These are phyloP conservation scores for Torymus aiolomorphi DNA, from an alignment of 2,888 invertebrate species.

Conservation along the genomic window DNA sequence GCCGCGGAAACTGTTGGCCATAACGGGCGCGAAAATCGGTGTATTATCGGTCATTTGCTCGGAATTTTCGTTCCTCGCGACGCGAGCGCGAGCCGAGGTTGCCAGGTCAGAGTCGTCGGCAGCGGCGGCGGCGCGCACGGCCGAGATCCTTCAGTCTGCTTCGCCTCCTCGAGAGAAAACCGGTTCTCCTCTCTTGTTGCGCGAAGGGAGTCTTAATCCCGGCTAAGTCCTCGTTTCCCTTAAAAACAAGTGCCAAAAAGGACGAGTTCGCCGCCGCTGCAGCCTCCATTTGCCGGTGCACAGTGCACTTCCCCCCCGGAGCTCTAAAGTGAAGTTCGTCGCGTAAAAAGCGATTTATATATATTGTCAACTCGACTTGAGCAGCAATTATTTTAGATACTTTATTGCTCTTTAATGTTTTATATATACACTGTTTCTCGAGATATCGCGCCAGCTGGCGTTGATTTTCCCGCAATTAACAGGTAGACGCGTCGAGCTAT, in stretches of 20 bases:
- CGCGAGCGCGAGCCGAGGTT: not conserved
- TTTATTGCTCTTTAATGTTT: not conserved
- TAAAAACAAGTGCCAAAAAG: slow-evolving; percentile 30
- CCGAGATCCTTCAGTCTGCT: slow-evolving; percentile 11
- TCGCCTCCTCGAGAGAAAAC: slow-evolving; percentile 8
- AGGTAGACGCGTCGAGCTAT: no score
- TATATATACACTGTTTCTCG: no score
- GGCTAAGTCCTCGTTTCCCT: slow-evolving; percentile 32
- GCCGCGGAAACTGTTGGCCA: no score
- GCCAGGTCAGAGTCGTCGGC: not conserved
- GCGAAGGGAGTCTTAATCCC: slow-evolving; percentile 32
- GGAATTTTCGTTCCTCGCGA: slow-evolving; percentile 34
- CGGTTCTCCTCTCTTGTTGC: slow-evolving; percentile 15
- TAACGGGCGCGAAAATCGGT: slow-evolving; percentile 6
- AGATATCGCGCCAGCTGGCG: no score
- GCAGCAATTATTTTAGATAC: not conserved
- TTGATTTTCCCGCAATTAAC: no score
- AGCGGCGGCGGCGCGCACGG: no score
- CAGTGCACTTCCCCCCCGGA: no score
- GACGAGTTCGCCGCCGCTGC: not conserved
- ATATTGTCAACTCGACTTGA: no score
- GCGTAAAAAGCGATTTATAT: no score
- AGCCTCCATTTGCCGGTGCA: no score
- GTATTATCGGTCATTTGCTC: slow-evolving; percentile 34
- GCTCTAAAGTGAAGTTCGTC: no score